Percentiles rank a stretch among this genome's conserved stretches.
Conservation (phyloP, 2,113 vertebrate genomes). For the Rhineura floridana region DNA sequence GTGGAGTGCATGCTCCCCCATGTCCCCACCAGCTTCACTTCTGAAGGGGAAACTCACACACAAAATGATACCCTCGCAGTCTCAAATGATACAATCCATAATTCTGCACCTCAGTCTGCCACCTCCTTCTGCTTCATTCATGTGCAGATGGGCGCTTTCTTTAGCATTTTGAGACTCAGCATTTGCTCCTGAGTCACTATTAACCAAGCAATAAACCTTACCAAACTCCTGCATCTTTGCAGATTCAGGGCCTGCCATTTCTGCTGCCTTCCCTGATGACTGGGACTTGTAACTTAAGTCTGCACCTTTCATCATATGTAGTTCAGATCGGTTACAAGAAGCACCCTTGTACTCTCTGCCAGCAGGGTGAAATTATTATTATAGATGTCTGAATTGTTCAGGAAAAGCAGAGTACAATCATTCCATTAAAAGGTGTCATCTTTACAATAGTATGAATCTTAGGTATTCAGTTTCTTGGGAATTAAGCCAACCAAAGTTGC, state of each 20-base stretch:
- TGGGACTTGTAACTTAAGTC: background rate
- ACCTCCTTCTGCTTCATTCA: background rate
- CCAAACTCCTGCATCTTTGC: background rate
- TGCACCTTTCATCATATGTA: background rate
- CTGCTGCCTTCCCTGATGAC: background rate
- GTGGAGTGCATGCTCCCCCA: too few species aligned
- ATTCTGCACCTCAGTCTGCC: background rate
- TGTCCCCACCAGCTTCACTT: too few species aligned
- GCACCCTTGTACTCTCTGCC: background rate
- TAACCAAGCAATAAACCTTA: background rate
- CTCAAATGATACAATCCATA: background rate
- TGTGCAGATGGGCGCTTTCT: background rate
- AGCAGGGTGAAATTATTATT: background rate
- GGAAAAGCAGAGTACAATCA: constrained; percentile 4
- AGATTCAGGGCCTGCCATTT: background rate
- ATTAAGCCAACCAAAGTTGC: constrained; percentile 43
- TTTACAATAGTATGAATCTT: constrained; percentile 36
- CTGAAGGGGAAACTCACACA: too few species aligned
- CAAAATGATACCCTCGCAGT: background rate
- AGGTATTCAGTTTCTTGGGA: constrained; percentile 36
- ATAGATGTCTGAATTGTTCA: background rate
- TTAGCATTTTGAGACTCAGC: background rate
- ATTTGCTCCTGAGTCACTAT: background rate
- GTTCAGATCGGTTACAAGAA: background rate
- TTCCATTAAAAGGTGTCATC: constrained; percentile 28